Evolutionary conservation across 2,888 invertebrate species (phyloP), one percentile per base, ranked within the genome.

Genomic region (Carterocephalus palaemon): DNA sequence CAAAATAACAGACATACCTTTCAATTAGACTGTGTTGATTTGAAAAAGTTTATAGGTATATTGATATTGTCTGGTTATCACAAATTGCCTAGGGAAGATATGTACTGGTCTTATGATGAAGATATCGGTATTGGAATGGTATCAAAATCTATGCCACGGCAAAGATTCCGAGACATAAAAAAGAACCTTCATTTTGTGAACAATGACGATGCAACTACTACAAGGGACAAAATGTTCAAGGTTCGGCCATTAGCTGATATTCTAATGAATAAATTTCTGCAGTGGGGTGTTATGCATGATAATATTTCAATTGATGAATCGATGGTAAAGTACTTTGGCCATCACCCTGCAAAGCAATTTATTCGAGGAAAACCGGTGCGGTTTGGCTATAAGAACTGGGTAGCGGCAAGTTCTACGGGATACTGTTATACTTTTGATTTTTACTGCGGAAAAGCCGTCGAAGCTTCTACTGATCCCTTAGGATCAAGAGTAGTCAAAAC

Each of bases 61-160:
- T 13, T 33, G 19, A 33, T 33, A 20, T 12, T 33, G 16, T 12
- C 33, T n/a, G 33, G 33, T 12, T 33, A 20, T 10, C 33, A 33
- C 10, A 12, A 20, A 16, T 22, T 33, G 22, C 33, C 33, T n/a
- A n/a, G 3, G n/a, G 33, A 33, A 20, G 20, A 12, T 12, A 4
- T n/a, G 10, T 33, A 40, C 20, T 51, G 47, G 48, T 43, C 36
- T 20, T 33, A 29, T 7, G 51, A 48, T 36, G 48, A 51, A 47
- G 47, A 51, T 16, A 8, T 48, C 4, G 46, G 46, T 5, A 33
- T 48, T 31, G 10, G 12, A 6, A 1, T 51, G n/a, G 46, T 51
- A 4, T 26, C 20, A 7, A 33, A 20, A 7, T 19, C 28, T 5
- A 48, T 48, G 33, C 15, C 47, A 5, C 17, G 46, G 6, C 28